Evolutionary conservation across 1,140 invertebrate species (phyloP).

Genomic region (Laupala kohalensis): DNA sequence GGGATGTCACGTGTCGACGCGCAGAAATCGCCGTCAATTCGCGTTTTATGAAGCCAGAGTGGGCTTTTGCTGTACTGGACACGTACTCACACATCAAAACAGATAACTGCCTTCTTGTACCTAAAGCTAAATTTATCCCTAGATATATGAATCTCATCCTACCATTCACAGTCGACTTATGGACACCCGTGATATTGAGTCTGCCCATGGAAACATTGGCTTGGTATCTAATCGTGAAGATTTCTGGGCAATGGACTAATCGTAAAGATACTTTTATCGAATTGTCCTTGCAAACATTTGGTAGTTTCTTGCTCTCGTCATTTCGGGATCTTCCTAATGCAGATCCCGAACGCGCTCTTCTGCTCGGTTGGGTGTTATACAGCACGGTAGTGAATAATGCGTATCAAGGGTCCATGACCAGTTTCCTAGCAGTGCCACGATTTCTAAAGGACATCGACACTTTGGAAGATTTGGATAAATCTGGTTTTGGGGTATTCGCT

Average conservation of each 20-base stretch:
- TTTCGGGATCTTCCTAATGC: too few relatives aligned
- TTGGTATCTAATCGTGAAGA: too few relatives aligned
- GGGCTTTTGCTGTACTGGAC: constrained; percentile 21
- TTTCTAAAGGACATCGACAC: constrained; percentile 27
- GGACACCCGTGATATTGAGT: constrained; percentile 21
- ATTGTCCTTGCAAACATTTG: too few relatives aligned
- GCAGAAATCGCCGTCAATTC: constrained; percentile 27
- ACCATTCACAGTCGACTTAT: constrained; percentile 25
- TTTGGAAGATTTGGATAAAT: too few relatives aligned
- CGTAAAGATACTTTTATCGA: too few relatives aligned
- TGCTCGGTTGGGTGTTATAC: constrained; percentile 22
- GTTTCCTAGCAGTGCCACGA: constrained; percentile 23
- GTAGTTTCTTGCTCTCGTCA: too few relatives aligned
- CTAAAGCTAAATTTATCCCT: constrained; percentile 27
- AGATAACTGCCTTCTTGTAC: constrained; percentile 28
- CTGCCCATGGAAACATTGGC: constrained; percentile 17
- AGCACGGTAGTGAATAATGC: constrained; percentile 24
- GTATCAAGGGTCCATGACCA: constrained; percentile 23
- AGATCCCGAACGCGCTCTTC: constrained; percentile 23
- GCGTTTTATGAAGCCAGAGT: constrained; percentile 19
- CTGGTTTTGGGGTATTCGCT: too few relatives aligned
- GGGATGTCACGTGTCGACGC: constrained; percentile 23
- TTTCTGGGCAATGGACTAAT: too few relatives aligned
- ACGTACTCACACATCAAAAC: constrained; percentile 24
- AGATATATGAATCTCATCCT: constrained; percentile 27